phyloP scores from a whole-genome alignment of 2,888 invertebrate species.

The Biston betularia region DNA sequence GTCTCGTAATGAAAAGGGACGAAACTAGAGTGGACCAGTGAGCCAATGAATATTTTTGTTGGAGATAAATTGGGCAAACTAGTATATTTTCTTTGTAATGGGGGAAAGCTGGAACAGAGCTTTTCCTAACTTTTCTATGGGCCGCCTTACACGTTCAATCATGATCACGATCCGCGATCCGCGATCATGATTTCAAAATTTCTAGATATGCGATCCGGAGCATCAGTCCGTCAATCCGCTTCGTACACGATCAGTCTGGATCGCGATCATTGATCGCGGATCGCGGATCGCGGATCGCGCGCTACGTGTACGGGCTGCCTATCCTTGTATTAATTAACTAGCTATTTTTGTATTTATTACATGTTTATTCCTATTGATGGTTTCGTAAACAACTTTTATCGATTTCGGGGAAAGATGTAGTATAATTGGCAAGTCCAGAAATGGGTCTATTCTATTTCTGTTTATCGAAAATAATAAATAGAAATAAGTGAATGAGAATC shows the following conservation, averaged over 20 bases:
- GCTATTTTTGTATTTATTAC: conserved; percentile 9
- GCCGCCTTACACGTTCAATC: too few relatives aligned
- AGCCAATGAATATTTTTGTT: conserved; percentile 47
- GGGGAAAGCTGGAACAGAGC: conserved; percentile 16
- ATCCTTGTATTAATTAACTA: conserved; percentile 11
- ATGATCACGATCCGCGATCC: too few relatives aligned
- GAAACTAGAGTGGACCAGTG: conserved; percentile 37
- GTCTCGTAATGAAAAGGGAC: conserved; percentile 42
- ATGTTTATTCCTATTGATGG: conserved; percentile 6
- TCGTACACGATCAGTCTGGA: too few relatives aligned
- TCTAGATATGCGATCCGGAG: too few relatives aligned
- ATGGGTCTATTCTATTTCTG: background rate
- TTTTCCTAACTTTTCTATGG: conserved; percentile 14
- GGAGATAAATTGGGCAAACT: conserved; percentile 25
- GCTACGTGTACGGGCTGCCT: too few relatives aligned
- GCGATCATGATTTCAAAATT: too few relatives aligned
- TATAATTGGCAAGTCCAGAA: background rate
- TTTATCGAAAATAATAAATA: too few relatives aligned
- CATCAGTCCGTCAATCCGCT: too few relatives aligned
- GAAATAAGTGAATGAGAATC: too few relatives aligned
- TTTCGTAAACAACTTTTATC: conserved; percentile 2
- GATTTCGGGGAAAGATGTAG: background rate
- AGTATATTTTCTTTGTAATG: conserved; percentile 34
- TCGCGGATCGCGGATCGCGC: too few relatives aligned
- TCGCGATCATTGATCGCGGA: too few relatives aligned